Conservation (phyloP, 2,113 vertebrate species). For the Chionis minor region DNA sequence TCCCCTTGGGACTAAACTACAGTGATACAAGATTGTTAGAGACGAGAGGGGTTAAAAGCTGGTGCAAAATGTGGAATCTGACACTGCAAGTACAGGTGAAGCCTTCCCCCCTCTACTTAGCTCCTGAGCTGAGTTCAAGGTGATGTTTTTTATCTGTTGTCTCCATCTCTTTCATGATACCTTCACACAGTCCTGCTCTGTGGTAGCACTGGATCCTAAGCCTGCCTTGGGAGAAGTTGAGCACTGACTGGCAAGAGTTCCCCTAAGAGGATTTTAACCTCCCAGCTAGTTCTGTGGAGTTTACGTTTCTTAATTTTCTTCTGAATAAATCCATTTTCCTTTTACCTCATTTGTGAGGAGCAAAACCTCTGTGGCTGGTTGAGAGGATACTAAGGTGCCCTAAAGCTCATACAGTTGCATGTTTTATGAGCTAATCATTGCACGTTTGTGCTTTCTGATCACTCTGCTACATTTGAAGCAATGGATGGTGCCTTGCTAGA, state of each 20-base stretch:
- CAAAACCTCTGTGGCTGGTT: neutral
- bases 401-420: neutral
- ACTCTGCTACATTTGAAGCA: neutral
- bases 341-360: neutral
- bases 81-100: neutral
- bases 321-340: neutral
- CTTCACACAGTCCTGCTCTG: neutral
- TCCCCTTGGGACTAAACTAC: neutral
- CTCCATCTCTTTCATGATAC: fast-evolving
- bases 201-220: neutral
- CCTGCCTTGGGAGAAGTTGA: fast-evolving
- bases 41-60: neutral
- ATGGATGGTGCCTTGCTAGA: neutral
- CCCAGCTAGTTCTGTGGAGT: neutral
- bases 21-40: neutral
- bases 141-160: neutral
- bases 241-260: neutral
- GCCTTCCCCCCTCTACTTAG: neutral
- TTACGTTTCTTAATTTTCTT: neutral
- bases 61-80: neutral
- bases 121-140: neutral
- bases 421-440: neutral
- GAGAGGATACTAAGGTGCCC: neutral
- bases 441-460: neutral
- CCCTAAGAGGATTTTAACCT: neutral